Base-by-base conservation (phyloP, 1,140 invertebrate species). In the Trissolcus basalis region DNA sequence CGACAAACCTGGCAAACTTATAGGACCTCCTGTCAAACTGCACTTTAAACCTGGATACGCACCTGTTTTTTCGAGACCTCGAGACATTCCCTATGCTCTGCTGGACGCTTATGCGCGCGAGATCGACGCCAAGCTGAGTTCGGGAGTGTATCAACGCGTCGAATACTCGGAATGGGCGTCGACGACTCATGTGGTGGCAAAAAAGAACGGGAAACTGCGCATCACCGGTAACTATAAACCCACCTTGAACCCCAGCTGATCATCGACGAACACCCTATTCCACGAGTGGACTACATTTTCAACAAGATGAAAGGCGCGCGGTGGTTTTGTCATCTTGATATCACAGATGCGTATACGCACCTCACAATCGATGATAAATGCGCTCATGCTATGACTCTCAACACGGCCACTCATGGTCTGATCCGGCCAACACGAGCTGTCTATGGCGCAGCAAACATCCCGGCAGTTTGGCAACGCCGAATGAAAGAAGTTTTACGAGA, bases 201-300 rank as follows among this genome's bases (percentile, higher is more conserved):
- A 78, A 32, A 80, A 81, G 48, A 78, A 81, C 19, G 74, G 72
- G 2, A 76, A 75, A 36, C 27, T 82, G 0, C 41, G 78, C 1
- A 81, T 80, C n/a, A 80, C 77, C 0, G 77, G 78, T 0, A 78
- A 82, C 19, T 82, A 81, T 44, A 80, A 80, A 39, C 73, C 76
- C 4, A 82, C 68, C 0, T 35, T 82, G n/a, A 82, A 80, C 35
- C 76, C 3, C 67, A 41, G 36, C 77, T 82, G 7, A 79, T 82
- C 33, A 69, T 81, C 8, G 74, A 82, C 48, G 81, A 83, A 35
- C 67, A 82, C n/a, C 78, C 71, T 4, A 80, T 81, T 32, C 77
- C 79, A 0, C 75, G 56, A 48, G 15, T 44, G 1, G 69, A 82
- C 8, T 14, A 80, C n/a, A 14, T 80, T 0, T 79, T 82, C 54